phyloP scores from a whole-genome alignment of 2,113 vertebrate genomes.

The Lophura nycthemera region DNA sequence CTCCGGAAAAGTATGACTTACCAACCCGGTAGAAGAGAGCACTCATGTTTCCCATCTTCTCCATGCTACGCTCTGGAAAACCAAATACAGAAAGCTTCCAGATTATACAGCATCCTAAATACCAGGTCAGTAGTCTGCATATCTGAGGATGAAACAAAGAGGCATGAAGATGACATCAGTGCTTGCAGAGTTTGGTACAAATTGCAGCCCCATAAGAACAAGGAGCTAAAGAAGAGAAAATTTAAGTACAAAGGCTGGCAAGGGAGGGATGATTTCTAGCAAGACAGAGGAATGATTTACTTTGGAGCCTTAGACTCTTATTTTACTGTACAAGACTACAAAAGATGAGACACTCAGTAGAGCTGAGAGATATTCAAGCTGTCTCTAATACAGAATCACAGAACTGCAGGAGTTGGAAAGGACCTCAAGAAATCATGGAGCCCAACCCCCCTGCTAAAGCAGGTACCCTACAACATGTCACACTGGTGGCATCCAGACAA shows the following conservation, averaged over 20 bases:
- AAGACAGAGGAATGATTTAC: not conserved
- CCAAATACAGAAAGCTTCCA: not conserved
- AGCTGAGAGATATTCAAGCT: not conserved
- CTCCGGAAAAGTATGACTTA: fast-evolving
- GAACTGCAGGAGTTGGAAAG: too few relatives aligned
- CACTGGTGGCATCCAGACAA: too few relatives aligned
- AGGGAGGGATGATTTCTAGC: not conserved
- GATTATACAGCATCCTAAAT: not conserved
- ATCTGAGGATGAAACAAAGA: not conserved
- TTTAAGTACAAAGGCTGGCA: not conserved
- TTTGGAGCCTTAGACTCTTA: not conserved
- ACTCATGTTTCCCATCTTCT: not conserved
- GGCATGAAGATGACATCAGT: not conserved
- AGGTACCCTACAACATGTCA: too few relatives aligned
- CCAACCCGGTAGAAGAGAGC: not conserved
- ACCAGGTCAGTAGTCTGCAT: not conserved
- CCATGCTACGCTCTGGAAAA: not conserved
- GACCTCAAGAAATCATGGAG: too few relatives aligned
- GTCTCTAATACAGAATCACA: not conserved
- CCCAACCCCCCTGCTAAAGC: too few relatives aligned
- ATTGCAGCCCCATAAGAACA: not conserved
- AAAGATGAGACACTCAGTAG: not conserved
- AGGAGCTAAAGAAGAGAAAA: not conserved
- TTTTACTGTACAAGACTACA: not conserved
- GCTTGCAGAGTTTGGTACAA: not conserved